Evolutionary conservation across 2,888 invertebrate species (phyloP), one percentile per base, ranked within the genome.

Genomic region (Rugalucina vietnamica): DNA sequence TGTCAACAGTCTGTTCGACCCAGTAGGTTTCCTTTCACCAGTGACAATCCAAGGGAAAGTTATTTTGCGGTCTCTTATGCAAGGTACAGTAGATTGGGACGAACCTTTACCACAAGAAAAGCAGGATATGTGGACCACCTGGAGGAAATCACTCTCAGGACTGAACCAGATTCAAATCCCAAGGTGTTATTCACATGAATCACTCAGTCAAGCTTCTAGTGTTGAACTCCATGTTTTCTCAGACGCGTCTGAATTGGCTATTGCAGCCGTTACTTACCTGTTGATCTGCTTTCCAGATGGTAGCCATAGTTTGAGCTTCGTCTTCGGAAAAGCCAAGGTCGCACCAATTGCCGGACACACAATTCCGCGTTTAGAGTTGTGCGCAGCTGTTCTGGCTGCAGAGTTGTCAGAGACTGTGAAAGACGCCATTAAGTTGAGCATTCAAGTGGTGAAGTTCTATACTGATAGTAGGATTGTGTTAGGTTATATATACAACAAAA

Each of bases 301-400:
- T n/a, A 73, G 54, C 1, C 14, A 4, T 14, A 14, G 84, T 10
- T 12, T 81, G 12, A 73, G 85, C 1, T 88, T 88, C 54, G 39
- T 87, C 10, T 32, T 89, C 12, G 88, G 89, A 12, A 90, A 90
- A 50, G 81, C 86, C 4, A 90, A 81, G 37, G 72, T 87, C 0
- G 83, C 88, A 49, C 89, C 88, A 5, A 18, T 50, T 0, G 57
- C 34, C 18, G 65, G 88, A 34, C 76, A 82, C 43, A 88, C 88
- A 0, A 86, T 89, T 27, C 87, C 89, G 0, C 65, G 85, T 24
- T 75, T 90, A n/a, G 88, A 90, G 73, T 76, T 88, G 0, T 88
- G 86, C 60, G 89, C 85, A 18, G 86, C 87, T 21, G 82, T 89
- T 2, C 43, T 86, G 4, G 71, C 71, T n/a, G 10, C 43, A 10